Evolutionary conservation across 2,113 vertebrate genomes (phyloP).

Genomic region (Tragelaphus scriptus): DNA sequence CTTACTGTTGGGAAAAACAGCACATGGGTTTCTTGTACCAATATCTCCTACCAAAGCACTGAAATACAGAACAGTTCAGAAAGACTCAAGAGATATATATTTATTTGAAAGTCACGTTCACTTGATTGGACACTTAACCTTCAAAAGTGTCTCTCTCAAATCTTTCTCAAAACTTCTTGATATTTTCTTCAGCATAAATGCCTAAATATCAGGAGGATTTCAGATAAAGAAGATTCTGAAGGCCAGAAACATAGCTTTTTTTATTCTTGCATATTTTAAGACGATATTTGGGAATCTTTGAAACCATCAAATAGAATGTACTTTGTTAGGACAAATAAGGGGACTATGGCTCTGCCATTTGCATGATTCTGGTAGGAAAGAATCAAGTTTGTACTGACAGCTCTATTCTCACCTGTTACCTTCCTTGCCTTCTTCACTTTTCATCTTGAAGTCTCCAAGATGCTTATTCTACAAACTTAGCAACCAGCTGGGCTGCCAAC

Average conservation of each 20-base stretch:
- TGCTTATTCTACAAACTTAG: not conserved
- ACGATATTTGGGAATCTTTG: not conserved
- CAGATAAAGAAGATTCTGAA: not conserved
- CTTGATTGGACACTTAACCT: not conserved
- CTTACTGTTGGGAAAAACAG: slow-evolving; percentile 83
- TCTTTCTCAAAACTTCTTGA: not conserved
- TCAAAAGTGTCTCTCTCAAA: not conserved
- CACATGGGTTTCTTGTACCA: not conserved
- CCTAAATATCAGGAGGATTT: not conserved
- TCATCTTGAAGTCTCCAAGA: not conserved
- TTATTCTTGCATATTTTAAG: not conserved
- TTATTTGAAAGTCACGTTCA: not conserved
- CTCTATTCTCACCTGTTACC: not conserved
- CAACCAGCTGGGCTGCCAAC: not conserved
- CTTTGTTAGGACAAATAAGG: not conserved
- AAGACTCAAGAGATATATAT: not conserved
- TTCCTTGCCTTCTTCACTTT: not conserved
- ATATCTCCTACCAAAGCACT: not conserved
- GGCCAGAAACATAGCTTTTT: not conserved
- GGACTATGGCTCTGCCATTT: not conserved
- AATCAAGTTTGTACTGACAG: not conserved
- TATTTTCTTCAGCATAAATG: not conserved
- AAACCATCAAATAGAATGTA: not conserved
- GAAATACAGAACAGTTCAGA: not conserved
- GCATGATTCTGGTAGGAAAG: not conserved